Conservation (phyloP, 1,140 invertebrate species). For the Temnothorax curvispinosus region DNA sequence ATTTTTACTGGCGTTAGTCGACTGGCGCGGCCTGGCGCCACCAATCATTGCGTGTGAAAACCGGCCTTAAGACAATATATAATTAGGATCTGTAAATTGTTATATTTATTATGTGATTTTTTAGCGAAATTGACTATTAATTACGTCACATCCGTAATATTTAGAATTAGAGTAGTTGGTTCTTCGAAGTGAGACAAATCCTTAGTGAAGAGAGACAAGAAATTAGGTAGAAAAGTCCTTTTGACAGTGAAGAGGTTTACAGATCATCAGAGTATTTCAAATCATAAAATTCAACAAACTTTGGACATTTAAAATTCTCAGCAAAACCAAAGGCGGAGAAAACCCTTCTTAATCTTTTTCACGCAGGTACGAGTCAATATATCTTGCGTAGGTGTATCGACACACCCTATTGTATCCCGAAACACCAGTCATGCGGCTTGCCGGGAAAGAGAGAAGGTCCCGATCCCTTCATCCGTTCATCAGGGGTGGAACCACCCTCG, state of each 20-base stretch:
- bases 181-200: not conserved
- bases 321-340: not conserved
- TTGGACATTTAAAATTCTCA: not conserved
- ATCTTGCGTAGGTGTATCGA: conserved; percentile 40
- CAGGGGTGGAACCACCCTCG: conserved; percentile 73
- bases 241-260: not conserved
- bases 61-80: not conserved
- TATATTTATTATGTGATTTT: not conserved
- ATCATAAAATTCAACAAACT: not conserved
- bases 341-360: not conserved
- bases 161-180: not conserved
- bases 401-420: conserved; percentile 71
- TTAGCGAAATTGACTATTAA: not conserved
- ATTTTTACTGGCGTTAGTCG: no score
- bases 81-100: not conserved
- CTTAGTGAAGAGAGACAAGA: not conserved
- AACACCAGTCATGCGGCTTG: conserved; percentile 73
- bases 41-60: no score
- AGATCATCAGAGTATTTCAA: not conserved
- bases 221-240: not conserved
- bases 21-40: no score
- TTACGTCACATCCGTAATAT: not conserved
- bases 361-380: not conserved
- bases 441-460: conserved; percentile 71
- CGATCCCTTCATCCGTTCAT: conserved; percentile 76